Evolutionary conservation across 2,888 invertebrate genomes (phyloP), one percentile per base, ranked within the genome.

Genomic region (Drosophila neonasuta): DNA sequence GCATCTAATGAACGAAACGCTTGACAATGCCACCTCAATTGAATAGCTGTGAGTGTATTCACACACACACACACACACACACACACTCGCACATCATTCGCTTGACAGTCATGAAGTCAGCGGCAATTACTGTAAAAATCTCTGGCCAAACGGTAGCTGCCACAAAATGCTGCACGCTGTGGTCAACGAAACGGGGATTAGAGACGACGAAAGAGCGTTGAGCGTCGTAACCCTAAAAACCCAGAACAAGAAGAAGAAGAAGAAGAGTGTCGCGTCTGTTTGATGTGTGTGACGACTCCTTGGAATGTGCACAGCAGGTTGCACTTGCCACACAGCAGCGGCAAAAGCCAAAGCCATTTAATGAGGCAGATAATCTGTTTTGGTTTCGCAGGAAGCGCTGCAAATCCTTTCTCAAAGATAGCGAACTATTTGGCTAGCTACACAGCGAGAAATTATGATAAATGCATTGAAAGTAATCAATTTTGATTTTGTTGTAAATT

Each of bases 71-170:
- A 17, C 4, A 20, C 55, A 55, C 3, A 50, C 24, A 13, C 20
- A 20, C 20, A 20, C 4, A 4, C 42, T 24, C 20, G 7, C 30
- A 39, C 57, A 41, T 64, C 29, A 46, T 6, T 57, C 29, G 59
- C 34, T 42, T 32, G 1, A 8, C 70, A 88, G 88, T 85, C 88
- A 88, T 63, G 70, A 85, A 85, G 85, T 85, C 85, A 85, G 61
- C 82, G 74, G 71, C 85, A 85, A 85, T 85, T 87, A 84, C 78
- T 55, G 63, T 68, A 71, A 86, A 86, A 84, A 66, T 71, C 86
- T 56, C 30, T 9, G 9, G 51, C 52, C 50, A 9, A 9, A 42
- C 67, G 42, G 69, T 61, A 62, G 65, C 24, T 24, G 24, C 74
- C 51, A 30, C 41, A 48, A 52, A 49, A 52, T 61, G 49, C 59